These are phyloP conservation scores for Neodiprion pinetum DNA, from an alignment of 1,140 invertebrate species.

Conservation along the genomic window DNA sequence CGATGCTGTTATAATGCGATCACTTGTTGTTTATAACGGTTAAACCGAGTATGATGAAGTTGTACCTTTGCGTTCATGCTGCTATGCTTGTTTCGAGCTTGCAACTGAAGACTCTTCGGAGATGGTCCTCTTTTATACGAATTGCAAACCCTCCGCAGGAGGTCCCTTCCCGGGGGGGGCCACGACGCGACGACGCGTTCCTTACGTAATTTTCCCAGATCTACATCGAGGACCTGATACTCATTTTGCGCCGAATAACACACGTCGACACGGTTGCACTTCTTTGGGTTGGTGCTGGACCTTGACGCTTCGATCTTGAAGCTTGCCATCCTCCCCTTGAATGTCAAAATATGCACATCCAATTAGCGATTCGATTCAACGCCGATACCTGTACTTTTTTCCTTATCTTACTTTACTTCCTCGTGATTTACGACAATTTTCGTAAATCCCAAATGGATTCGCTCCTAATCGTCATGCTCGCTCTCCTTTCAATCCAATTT, in stretches of 20 bases:
- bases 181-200: background rate
- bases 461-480: background rate
- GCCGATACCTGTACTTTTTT: too few species aligned
- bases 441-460: too few species aligned
- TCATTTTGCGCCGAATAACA: too few species aligned
- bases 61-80: conserved; percentile 56
- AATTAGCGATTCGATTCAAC: too few species aligned
- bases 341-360: too few species aligned
- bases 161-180: conserved; percentile 1
- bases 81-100: conserved; percentile 38
- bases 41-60: background rate
- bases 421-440: too few species aligned
- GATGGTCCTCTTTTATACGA: conserved; percentile 54
- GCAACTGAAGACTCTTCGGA: conserved; percentile 45
- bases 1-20: background rate
- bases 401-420: too few species aligned
- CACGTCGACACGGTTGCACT: too few species aligned
- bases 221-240: background rate
- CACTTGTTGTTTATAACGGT: background rate
- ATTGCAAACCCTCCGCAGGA: conserved; percentile 43
- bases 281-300: too few species aligned
- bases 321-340: too few species aligned
- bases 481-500: background rate
- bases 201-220: conserved; percentile 1
- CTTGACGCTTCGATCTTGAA: too few species aligned